phyloP scores from a whole-genome alignment of 2,797 vertebrate genomes.

The Sitta carolinensis region DNA sequence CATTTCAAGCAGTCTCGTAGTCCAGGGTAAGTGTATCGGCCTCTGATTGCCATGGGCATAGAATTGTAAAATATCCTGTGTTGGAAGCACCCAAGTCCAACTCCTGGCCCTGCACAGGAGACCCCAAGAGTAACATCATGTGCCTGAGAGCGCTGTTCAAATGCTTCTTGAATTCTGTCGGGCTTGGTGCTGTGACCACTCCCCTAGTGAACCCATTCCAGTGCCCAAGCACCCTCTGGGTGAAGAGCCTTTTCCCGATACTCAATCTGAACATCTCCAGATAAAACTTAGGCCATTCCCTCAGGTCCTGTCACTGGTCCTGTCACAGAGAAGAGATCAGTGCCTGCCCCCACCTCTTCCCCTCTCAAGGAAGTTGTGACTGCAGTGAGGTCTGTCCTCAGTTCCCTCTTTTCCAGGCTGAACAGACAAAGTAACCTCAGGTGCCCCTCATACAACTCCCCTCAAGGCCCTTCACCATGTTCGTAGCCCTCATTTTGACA shows the following conservation, averaged over 20 bases:
- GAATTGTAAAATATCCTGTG: not conserved
- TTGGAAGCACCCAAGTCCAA: not conserved
- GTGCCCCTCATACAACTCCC: accelerated
- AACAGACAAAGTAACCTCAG: not conserved
- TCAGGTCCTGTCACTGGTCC: not conserved
- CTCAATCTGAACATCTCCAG: not conserved
- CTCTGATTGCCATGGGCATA: not conserved
- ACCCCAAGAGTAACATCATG: not conserved
- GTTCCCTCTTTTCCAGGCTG: not conserved
- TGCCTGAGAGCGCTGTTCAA: not conserved
- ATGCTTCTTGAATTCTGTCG: not conserved
- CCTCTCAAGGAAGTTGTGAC: not conserved
- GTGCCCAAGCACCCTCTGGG: accelerated
- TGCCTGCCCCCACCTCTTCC: not conserved
- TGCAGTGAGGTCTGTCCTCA: not conserved
- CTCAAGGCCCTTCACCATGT: not conserved
- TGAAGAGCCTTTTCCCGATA: not conserved
- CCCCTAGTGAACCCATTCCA: not conserved
- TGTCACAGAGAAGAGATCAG: not conserved
- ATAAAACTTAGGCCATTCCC: not conserved
- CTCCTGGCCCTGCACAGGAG: not conserved
- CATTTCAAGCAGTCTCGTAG: not conserved
- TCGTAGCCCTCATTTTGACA: accelerated
- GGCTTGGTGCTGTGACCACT: not conserved
- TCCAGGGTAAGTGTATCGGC: not conserved